Conservation (phyloP, 2,888 invertebrate genomes). For the Drosophila mulleri region DNA sequence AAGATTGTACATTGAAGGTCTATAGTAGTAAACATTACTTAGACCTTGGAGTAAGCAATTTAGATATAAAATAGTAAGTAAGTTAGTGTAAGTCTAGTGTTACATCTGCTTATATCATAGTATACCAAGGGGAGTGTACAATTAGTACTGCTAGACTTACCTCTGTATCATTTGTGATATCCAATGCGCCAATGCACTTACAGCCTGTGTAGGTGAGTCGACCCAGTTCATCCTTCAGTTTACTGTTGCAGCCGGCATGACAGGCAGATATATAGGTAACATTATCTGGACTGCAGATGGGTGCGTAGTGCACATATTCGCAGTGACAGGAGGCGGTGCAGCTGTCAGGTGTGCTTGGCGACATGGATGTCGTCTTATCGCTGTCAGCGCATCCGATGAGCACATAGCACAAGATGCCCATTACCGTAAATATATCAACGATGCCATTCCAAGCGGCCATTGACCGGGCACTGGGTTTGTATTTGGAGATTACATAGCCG, state of each 20-base stretch:
- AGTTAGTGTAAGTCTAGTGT: not conserved
- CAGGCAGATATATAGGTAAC: constrained; percentile 91
- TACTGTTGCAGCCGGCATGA: constrained; percentile 89
- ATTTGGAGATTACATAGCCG: constrained; percentile 88
- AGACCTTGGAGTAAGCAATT: too few relatives aligned
- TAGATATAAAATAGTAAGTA: not conserved
- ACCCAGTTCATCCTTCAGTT: constrained; percentile 47
- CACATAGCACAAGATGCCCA: constrained; percentile 88
- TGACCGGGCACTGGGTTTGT: constrained; percentile 88
- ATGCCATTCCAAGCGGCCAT: constrained; percentile 89
- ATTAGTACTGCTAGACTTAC: constrained; percentile 15
- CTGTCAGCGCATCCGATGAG: constrained; percentile 88
- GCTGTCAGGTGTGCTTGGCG: constrained; percentile 55
- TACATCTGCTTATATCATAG: not conserved
- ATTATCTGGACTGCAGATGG: constrained; percentile 88
- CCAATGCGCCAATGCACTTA: constrained; percentile 44
- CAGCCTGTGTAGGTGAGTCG: constrained; percentile 55
- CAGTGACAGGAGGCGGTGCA: constrained; percentile 89
- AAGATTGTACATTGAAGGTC: not conserved
- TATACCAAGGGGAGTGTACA: not conserved
- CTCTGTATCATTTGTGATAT: constrained; percentile 8
- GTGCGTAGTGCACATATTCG: constrained; percentile 89
- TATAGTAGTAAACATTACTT: not conserved
- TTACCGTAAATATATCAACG: constrained; percentile 87
- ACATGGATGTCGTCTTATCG: constrained; percentile 79